These are phyloP conservation scores for Embidobia sp. DNA, from an alignment of 2,888 invertebrate genomes.

Conservation along the genomic window DNA sequence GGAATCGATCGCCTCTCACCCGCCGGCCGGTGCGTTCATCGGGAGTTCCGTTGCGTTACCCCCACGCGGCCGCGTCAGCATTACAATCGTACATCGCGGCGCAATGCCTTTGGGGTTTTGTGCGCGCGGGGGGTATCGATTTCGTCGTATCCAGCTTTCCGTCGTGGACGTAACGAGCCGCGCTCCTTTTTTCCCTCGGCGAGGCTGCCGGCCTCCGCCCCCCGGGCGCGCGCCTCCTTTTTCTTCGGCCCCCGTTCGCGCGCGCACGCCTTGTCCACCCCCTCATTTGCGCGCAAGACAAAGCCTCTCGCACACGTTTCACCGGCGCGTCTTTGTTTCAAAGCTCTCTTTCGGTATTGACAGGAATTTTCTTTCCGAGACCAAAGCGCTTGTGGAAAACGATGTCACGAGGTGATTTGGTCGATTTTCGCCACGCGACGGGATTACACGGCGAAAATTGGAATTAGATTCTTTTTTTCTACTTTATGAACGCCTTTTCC, in stretches of 20 bases:
- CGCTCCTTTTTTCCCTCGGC: constrained; percentile 31
- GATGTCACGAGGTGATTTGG: constrained; percentile 56
- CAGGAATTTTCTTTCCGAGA: constrained; percentile 31
- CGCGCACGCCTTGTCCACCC: constrained; percentile 29
- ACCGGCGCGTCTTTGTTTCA: constrained; percentile 35
- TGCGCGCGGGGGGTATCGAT: constrained; percentile 62
- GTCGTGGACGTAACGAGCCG: constrained; percentile 48
- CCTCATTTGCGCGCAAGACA: constrained; percentile 53
- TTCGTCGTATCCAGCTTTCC: constrained; percentile 55
- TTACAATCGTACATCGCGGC: too few relatives aligned
- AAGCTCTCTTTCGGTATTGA: constrained; percentile 32
- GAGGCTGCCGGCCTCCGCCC: constrained; percentile 22
- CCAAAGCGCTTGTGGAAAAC: constrained; percentile 23
- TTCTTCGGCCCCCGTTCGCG: constrained; percentile 42
- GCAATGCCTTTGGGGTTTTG: constrained; percentile 58
- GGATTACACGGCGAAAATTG: neutral
- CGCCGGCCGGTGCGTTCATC: too few relatives aligned
- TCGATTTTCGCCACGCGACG: neutral
- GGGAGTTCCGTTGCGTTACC: too few relatives aligned
- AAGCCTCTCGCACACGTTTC: constrained; percentile 41
- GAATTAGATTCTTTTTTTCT: too few relatives aligned
- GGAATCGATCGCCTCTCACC: too few relatives aligned
- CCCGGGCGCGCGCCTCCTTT: constrained; percentile 30
- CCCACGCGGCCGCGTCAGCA: too few relatives aligned
- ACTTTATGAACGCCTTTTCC: neutral